Conservation (phyloP, 2,888 invertebrate genomes). For the Trypoxylon attenuatum region DNA sequence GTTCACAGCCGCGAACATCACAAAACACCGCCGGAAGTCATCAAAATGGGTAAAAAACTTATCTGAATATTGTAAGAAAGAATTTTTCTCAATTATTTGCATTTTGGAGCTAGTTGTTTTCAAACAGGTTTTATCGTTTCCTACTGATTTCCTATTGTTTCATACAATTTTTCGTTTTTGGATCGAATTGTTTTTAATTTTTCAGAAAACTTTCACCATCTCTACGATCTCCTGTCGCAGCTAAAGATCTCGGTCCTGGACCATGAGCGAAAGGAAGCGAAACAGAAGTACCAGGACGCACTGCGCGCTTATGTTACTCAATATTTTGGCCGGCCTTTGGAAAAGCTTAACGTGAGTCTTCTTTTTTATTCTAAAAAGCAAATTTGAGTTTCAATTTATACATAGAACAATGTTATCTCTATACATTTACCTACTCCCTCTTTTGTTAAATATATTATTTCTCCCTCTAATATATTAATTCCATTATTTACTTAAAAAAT, state of each 20-base stretch:
- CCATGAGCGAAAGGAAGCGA: constrained; percentile 90
- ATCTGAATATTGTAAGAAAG: neutral
- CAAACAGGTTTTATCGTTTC: too few species aligned
- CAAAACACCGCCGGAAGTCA: constrained; percentile 94
- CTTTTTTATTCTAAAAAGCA: neutral
- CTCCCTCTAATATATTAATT: too few species aligned
- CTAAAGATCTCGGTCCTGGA: constrained; percentile 94
- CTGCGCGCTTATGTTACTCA: constrained; percentile 93
- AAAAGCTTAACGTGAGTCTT: constrained; percentile 88
- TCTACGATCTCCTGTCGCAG: constrained; percentile 90
- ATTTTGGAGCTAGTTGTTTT: too few species aligned
- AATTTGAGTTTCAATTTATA: constrained; percentile 20
- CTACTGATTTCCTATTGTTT: too few species aligned
- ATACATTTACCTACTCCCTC: too few species aligned
- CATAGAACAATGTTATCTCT: too few species aligned
- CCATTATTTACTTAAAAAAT: too few species aligned
- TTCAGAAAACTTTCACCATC: constrained; percentile 95
- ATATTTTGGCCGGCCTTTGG: constrained; percentile 94
- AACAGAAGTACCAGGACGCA: constrained; percentile 92
- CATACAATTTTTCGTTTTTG: neutral
- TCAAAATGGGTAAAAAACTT: constrained; percentile 84
- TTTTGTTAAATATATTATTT: too few species aligned
- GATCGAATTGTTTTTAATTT: constrained; percentile 45
- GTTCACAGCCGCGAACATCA: constrained; percentile 88
- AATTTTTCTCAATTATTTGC: too few species aligned